Evolutionary conservation across 2,113 vertebrate species (phyloP), one percentile per base, ranked within the genome.

Genomic region (Candoia aspera): DNA sequence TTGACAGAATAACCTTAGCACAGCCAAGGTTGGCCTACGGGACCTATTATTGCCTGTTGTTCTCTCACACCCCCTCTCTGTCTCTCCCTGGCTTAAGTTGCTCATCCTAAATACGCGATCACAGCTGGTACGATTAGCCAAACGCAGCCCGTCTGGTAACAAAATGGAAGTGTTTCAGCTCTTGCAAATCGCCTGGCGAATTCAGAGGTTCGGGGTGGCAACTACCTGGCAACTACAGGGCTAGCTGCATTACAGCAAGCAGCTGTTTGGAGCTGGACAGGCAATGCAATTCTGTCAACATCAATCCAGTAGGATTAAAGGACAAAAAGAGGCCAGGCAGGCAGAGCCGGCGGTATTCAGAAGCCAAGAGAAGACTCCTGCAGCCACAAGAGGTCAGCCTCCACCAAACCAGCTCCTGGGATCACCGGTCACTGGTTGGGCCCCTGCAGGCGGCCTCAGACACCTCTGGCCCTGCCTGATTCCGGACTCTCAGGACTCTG

Each of bases 381-480:
- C 55, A 15, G 55, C 95, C 95, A 87, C 93, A 33, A 93, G 95
- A 83, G 90, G 92, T 87, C 95, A 87, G 87, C 60, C 83, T 90
- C 93, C 90, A 87, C 1, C 19, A 73, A 2, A 91, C 33, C 68
- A 17, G 10, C 64, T 21, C 24, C 49, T 3, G 33, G 12, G 87
- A 12, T 53, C 8, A 15, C 2, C 9, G n/a, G 55, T 55, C 64
- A 15, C 21, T 4, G 6, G 68, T 19, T 37, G n/a, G 15, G 68
- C n/a, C 68, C n/a, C 68, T 19, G 68, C 46, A 12, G 6, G 49
- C 49, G 4, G 49, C 49, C 49, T 49, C 49, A 5, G 49, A 49
- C 49, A 49, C 17, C 17, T n/a, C 60, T 68, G 17, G 5, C 26
- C 11, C 37, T 6, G 37, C 12, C 23, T 3, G 8, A 68, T 53